Conservation (phyloP, 2,888 invertebrate genomes). For the Mesorhabditis spiculigera region DNA sequence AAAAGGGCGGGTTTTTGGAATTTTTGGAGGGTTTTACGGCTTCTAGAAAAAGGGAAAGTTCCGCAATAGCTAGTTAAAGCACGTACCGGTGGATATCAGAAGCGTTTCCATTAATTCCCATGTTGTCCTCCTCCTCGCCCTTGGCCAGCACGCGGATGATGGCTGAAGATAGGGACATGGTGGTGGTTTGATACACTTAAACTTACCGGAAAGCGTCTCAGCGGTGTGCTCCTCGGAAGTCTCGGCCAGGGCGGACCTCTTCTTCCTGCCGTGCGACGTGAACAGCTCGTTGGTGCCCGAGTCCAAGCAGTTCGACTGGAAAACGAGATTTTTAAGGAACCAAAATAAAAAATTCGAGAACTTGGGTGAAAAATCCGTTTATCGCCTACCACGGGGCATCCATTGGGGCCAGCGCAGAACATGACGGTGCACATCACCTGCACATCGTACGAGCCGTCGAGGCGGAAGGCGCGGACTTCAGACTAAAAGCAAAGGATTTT, state of each 20-base stretch:
- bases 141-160: conserved; percentile 58
- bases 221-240: conserved; percentile 39
- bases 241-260: conserved; percentile 37
- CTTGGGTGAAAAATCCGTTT: background rate
- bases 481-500: conserved; percentile 14
- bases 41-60: background rate
- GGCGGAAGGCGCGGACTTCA: conserved; percentile 57
- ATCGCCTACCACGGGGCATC: conserved; percentile 54
- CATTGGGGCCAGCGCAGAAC: conserved; percentile 59
- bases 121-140: conserved; percentile 54
- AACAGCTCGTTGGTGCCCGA: conserved; percentile 58
- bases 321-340: background rate
- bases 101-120: conserved; percentile 16
- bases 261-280: conserved; percentile 58
- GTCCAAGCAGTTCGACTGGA: conserved; percentile 57
- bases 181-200: background rate
- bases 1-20: no score
- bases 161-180: conserved; percentile 25
- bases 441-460: conserved; percentile 58
- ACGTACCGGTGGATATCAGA: conserved; percentile 20
- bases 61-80: background rate
- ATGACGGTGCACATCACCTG: conserved; percentile 58
- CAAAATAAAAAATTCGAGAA: background rate
- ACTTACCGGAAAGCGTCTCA: conserved; percentile 47
- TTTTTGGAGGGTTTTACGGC: background rate